Conservation (phyloP, 2,797 vertebrate genomes). For the Melanotaenia parkinsoni region DNA sequence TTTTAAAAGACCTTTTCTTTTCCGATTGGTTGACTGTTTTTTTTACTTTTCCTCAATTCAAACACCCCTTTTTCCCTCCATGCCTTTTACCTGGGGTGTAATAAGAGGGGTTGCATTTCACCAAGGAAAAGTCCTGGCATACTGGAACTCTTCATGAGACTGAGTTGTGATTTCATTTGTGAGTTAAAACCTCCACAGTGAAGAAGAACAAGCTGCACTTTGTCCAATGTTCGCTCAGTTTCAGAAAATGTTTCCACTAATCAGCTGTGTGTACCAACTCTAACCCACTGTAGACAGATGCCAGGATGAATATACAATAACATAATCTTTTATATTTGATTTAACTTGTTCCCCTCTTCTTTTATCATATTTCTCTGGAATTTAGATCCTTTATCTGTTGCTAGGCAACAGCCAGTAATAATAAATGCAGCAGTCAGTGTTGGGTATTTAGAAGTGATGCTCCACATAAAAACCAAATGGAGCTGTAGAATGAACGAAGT, state of each 20-base stretch:
- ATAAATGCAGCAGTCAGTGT: constrained; percentile 56
- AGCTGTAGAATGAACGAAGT: constrained; percentile 72
- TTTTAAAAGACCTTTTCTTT: too few relatives aligned
- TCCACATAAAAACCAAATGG: constrained; percentile 68
- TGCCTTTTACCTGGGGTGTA: too few relatives aligned
- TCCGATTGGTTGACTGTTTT: too few relatives aligned
- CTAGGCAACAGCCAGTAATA: constrained; percentile 71
- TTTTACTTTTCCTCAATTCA: too few relatives aligned
- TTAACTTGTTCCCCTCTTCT: constrained; percentile 27
- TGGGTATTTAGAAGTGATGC: constrained; percentile 62
- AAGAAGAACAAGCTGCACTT: neutral
- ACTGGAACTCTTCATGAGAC: neutral
- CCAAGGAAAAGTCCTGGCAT: too few relatives aligned
- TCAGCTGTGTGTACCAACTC: constrained; percentile 14
- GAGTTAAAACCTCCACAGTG: neutral
- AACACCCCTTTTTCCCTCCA: too few relatives aligned
- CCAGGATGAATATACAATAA: constrained; percentile 11
- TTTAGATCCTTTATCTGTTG: constrained; percentile 64
- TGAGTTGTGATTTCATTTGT: neutral
- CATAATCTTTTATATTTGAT: constrained; percentile 22
- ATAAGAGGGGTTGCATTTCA: too few relatives aligned
- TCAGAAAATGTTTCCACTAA: neutral
- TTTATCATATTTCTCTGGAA: constrained; percentile 29
- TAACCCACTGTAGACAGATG: constrained; percentile 15
- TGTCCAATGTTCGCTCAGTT: constrained; percentile 1